Base-by-base conservation (phyloP, 2,113 vertebrate species). In the Meles meles region DNA sequence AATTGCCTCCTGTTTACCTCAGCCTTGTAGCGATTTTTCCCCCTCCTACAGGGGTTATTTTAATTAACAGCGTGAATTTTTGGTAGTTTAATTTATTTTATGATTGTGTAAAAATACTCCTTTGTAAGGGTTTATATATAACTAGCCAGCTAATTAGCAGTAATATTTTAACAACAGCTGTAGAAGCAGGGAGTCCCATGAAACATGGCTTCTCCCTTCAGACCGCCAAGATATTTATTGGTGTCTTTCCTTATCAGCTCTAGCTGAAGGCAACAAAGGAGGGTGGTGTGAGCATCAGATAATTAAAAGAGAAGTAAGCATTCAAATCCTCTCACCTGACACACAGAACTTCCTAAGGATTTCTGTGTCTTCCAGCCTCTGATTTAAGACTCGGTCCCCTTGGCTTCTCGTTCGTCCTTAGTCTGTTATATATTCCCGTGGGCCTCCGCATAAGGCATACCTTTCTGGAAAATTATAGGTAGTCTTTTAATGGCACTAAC, bases 31-130 rank as follows among this genome's bases (percentile, higher is more conserved):
- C 97, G 94, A 97, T 98, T 98, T 96, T 85, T 93, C 97, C 98
- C 97, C 93, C 97, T 98, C 98, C 98, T 98, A 98, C 98, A 97
- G 98, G 98, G 98, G 97, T 97, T 98, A 98, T 99, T 99, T 99
- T 99, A 99, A 99, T 99, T 99, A 99, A 98, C 98, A 99, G 98
- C 98, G 63, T 99, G 98, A 98, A 98, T 98, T 99, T 98, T 98
- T 85, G 96, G 93, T 98, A 97, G 98, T 98, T 98, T 98, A 98
- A 98, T 99, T 98, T 99, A 98, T 98, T 98, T 98, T 98, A 98
- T 98, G 98, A 98, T 98, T 98, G 93, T 97, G 63, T 98, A 98
- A 98, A 98, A 98, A 95, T 96, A 98, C 0, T 77, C 93, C 97
- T 99, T 98, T 98, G 97, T 97, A 99, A 98, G 88, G 95, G 91